Conservation (phyloP, 30 jellyfish, hydroid and myxozoan species). For the Rhopilema esculentum region DNA sequence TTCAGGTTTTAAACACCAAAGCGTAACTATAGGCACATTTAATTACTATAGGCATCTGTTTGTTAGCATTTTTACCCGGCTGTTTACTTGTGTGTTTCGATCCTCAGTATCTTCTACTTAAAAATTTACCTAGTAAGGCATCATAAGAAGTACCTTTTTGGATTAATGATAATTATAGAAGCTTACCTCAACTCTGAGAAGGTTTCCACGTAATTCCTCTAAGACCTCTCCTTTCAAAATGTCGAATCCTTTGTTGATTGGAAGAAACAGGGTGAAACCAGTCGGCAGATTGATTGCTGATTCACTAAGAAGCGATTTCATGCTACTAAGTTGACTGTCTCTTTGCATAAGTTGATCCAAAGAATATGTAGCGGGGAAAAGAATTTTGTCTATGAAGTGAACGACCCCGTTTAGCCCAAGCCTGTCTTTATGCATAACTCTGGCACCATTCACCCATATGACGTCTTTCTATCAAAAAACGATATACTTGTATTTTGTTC, state of each 20-base stretch:
- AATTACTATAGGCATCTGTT: no score
- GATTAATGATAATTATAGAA: not conserved
- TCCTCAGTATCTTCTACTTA: no score
- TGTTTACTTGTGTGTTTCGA: no score
- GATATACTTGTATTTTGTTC: no score
- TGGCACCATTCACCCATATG: conserved; percentile 51
- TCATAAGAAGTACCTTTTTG: not conserved
- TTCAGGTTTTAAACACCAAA: no score
- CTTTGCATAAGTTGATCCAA: not conserved
- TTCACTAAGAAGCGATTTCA: not conserved
- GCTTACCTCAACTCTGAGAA: not conserved
- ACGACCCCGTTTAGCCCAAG: conserved; percentile 34
- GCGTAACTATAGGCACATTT: no score
- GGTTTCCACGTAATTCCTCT: not conserved
- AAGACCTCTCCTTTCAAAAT: not conserved
- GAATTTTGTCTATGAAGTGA: conserved; percentile 44
- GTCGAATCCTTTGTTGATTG: not conserved
- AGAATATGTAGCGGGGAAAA: conserved; percentile 38
- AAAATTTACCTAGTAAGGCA: no score
- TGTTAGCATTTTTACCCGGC: not conserved
- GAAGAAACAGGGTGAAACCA: conserved; percentile 8
- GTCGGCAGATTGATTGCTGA: not conserved
- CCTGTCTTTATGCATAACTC: conserved; percentile 22
- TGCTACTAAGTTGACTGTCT: not conserved
- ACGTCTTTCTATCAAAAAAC: conserved; percentile 7